Evolutionary conservation across 2,888 invertebrate genomes (phyloP).

Genomic region (Neelides folsomi): DNA sequence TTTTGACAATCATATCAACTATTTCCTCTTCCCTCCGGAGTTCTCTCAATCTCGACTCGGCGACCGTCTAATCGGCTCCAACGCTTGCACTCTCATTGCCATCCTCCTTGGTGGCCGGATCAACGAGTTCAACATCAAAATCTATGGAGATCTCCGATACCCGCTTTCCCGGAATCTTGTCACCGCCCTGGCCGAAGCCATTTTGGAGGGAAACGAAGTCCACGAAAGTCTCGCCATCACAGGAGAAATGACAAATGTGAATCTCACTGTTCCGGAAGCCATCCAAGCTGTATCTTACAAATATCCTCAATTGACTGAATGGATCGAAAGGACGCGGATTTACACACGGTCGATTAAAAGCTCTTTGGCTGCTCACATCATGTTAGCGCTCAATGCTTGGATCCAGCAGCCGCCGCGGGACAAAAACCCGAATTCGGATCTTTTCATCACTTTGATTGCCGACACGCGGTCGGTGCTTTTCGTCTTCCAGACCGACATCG

Average conservation of each 20-base stretch:
- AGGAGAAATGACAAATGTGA: conserved; percentile 19
- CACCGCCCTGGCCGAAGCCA: conserved; percentile 27
- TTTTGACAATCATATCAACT: conserved; percentile 21
- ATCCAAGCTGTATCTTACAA: conserved; percentile 20
- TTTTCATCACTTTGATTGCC: conserved; percentile 25
- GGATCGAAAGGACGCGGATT: conserved; percentile 7
- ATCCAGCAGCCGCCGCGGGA: conserved; percentile 22
- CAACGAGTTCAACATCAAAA: conserved; percentile 22
- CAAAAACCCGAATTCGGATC: conserved; percentile 17
- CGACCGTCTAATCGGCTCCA: conserved; percentile 29
- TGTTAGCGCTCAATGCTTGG: conserved; percentile 17
- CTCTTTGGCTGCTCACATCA: conserved; percentile 19
- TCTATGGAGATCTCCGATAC: conserved; percentile 27
- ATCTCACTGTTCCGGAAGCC: conserved; percentile 30
- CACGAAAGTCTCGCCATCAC: conserved; percentile 20
- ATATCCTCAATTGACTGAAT: conserved; percentile 24
- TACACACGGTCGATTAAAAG: conserved; percentile 16
- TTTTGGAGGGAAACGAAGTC: conserved; percentile 31
- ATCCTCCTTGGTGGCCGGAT: conserved; percentile 20
- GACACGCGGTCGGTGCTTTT: conserved; percentile 25
- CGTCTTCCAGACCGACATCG: conserved; percentile 24
- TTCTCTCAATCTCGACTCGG: conserved; percentile 30
- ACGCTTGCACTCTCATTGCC: conserved; percentile 29
- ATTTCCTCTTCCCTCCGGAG: conserved; percentile 27
- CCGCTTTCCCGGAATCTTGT: conserved; percentile 27